Conservation (phyloP, 2,888 invertebrate species). For the Julus scandinavius region DNA sequence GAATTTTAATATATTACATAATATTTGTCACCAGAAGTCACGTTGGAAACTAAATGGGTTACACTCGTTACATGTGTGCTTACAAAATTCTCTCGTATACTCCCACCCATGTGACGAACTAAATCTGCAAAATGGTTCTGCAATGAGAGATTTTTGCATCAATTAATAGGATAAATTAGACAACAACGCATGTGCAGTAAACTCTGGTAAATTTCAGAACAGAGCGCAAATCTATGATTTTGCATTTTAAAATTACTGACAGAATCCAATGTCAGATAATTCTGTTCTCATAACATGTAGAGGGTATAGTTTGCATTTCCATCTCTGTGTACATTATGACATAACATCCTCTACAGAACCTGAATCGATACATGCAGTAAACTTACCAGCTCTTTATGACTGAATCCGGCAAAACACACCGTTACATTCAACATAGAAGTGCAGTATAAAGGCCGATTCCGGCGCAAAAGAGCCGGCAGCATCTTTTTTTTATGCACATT, state of each 20-base stretch:
- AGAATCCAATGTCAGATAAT: too few relatives aligned
- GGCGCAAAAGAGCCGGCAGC: slow-evolving; percentile 72
- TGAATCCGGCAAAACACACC: slow-evolving; percentile 92
- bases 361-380: neutral
- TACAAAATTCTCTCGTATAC: slow-evolving; percentile 89
- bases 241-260: too few relatives aligned
- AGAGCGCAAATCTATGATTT: neutral
- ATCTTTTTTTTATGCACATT: slow-evolving; percentile 67
- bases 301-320: too few relatives aligned
- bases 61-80: slow-evolving; percentile 72
- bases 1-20: slow-evolving; percentile 64
- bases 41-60: slow-evolving; percentile 87
- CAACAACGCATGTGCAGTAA: too few relatives aligned
- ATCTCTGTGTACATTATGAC: too few relatives aligned
- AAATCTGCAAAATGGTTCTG: slow-evolving; percentile 87
- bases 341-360: too few relatives aligned
- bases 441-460: slow-evolving; percentile 81
- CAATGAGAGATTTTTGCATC: slow-evolving; percentile 61
- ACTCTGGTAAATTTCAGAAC: too few relatives aligned
- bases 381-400: slow-evolving; percentile 84
- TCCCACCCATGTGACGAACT: slow-evolving; percentile 97
- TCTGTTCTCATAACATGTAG: too few relatives aligned
- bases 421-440: slow-evolving; percentile 88
- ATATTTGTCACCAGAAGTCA: slow-evolving; percentile 79
- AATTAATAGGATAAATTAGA: too few relatives aligned